phyloP scores from a whole-genome alignment of 2,113 vertebrate species.

The Gasterosteus aculeatus region DNA sequence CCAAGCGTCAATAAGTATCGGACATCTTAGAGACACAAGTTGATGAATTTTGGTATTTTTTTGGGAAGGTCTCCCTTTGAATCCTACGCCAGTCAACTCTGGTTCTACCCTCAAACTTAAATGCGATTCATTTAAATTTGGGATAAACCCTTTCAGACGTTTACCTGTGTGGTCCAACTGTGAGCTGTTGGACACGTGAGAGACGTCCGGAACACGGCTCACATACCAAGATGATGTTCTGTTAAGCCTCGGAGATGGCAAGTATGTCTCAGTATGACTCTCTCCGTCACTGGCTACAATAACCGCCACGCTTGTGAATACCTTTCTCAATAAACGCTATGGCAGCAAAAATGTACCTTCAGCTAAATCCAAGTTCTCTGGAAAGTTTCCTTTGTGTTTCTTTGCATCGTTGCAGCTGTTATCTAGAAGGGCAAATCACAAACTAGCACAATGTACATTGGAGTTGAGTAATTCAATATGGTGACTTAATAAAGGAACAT shows the following conservation, averaged over 20 bases:
- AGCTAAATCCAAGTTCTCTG: too few relatives aligned
- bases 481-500: too few relatives aligned
- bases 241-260: constrained; percentile 51
- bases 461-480: too few relatives aligned
- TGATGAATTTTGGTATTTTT: background rate
- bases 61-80: background rate
- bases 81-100: background rate
- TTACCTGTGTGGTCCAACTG: constrained; percentile 38
- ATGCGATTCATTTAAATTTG: constrained; percentile 24
- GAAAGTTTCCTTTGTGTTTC: too few relatives aligned
- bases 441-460: too few relatives aligned
- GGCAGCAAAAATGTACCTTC: too few relatives aligned
- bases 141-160: background rate
- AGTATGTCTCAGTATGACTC: constrained; percentile 38
- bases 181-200: constrained; percentile 39
- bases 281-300: background rate
- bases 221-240: constrained; percentile 56
- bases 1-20: background rate
- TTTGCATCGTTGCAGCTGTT: background rate
- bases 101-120: constrained; percentile 18
- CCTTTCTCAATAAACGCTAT: too few relatives aligned
- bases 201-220: constrained; percentile 7
- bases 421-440: too few relatives aligned
- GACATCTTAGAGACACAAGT: background rate
- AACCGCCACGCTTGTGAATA: background rate